Percentiles rank a stretch among this genome's conserved stretches.
Conservation (phyloP, 2,113 vertebrate species). For the Motacilla tschutschensis region DNA sequence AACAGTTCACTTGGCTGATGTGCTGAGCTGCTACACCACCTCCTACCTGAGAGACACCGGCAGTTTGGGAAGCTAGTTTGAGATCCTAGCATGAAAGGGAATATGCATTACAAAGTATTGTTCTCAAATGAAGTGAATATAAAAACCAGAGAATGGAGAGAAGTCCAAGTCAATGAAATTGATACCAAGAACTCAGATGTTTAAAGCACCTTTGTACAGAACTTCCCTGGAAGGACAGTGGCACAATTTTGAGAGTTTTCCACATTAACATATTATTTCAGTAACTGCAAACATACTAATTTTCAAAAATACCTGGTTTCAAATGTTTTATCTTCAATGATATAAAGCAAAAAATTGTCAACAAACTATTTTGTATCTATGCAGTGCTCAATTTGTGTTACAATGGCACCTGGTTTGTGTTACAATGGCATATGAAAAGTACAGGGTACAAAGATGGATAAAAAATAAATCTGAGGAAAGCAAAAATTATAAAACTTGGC, state of each 20-base stretch:
- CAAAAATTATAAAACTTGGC: neutral
- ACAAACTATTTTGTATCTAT: neutral
- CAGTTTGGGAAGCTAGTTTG: neutral
- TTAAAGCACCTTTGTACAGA: neutral
- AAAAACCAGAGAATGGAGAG: neutral
- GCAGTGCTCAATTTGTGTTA: neutral
- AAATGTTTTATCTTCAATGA: neutral
- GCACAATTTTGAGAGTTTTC: neutral
- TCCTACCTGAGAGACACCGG: neutral
- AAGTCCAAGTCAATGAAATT: neutral
- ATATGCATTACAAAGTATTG: neutral
- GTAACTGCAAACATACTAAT: neutral
- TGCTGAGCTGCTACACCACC: neutral
- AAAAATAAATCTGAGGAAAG: neutral
- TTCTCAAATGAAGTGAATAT: neutral
- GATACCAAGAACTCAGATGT: neutral
- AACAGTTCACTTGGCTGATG: neutral
- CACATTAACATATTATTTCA: neutral
- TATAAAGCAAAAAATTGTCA: neutral
- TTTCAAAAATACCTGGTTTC: neutral
- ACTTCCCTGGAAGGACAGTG: neutral
- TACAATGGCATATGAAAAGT: neutral
- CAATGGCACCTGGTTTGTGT: neutral
- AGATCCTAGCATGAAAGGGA: neutral
- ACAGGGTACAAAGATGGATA: neutral